Conservation (phyloP, 2,113 vertebrate genomes). For the Mobula birostris region DNA sequence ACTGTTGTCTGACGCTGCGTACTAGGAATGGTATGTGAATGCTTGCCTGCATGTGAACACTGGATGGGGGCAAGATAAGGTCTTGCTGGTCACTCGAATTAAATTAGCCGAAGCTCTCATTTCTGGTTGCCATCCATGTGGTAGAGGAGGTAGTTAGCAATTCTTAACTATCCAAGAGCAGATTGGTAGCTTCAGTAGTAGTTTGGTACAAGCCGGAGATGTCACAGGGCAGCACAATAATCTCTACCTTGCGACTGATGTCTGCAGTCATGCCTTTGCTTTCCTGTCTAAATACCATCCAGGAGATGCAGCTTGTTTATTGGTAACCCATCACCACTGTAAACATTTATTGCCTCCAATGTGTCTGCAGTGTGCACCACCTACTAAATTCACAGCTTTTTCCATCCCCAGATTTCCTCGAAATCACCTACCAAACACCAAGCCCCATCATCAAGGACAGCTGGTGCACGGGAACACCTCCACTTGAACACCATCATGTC, state of each 20-base stretch:
- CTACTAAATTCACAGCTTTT: too few relatives aligned
- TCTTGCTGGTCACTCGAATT: not conserved
- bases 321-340: too few relatives aligned
- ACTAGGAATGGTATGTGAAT: not conserved
- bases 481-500: too few relatives aligned
- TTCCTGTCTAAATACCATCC: too few relatives aligned
- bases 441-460: too few relatives aligned
- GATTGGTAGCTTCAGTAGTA: not conserved
- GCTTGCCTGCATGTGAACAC: not conserved
- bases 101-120: not conserved
- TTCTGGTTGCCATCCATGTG: not conserved
- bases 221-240: not conserved
- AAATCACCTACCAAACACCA: too few relatives aligned
- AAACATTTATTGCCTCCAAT: too few relatives aligned
- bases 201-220: not conserved
- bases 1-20: not conserved
- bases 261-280: not conserved
- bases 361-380: too few relatives aligned
- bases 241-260: not conserved
- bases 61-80: not conserved
- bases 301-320: too few relatives aligned
- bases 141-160: not conserved
- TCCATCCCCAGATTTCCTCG: too few relatives aligned
- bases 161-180: not conserved
- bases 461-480: too few relatives aligned